phyloP scores from a whole-genome alignment of 2,797 vertebrate genomes.

The Hemitrygon akajei region DNA sequence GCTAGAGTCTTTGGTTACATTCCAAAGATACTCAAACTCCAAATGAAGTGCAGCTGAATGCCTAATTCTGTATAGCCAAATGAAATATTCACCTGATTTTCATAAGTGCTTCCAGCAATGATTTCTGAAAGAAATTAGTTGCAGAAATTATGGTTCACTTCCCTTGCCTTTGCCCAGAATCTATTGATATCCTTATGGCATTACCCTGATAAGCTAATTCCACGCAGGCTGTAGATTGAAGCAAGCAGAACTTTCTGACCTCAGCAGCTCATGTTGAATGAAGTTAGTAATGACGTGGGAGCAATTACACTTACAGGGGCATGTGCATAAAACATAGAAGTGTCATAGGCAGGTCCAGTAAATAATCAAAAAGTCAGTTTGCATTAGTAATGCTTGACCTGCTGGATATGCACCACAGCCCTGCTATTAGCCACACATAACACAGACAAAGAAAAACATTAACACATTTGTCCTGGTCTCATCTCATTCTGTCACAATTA shows the following conservation, averaged over 20 bases:
- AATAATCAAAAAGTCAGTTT: too few species aligned
- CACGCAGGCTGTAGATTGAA: neutral
- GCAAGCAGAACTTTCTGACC: neutral
- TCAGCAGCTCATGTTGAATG: neutral
- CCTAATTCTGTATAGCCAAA: too few species aligned
- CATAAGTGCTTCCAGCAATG: neutral
- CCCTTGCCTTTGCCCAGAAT: neutral
- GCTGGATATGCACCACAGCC: too few species aligned
- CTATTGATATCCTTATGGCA: neutral
- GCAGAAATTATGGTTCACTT: neutral
- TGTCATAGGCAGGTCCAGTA: too few species aligned
- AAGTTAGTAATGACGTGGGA: neutral
- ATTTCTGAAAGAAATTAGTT: neutral
- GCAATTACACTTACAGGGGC: neutral
- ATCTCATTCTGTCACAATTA: too few species aligned
- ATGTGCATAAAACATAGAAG: neutral
- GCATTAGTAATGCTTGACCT: too few species aligned
- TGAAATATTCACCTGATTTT: neutral
- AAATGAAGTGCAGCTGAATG: too few species aligned
- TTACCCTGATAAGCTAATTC: neutral
- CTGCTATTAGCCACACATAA: too few species aligned
- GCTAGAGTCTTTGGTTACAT: too few species aligned
- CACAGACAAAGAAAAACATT: too few species aligned
- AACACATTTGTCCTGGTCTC: too few species aligned
- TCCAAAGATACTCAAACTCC: too few species aligned